Evolutionary conservation across 1,140 invertebrate genomes (phyloP).

Genomic region (Bombus superbus): DNA sequence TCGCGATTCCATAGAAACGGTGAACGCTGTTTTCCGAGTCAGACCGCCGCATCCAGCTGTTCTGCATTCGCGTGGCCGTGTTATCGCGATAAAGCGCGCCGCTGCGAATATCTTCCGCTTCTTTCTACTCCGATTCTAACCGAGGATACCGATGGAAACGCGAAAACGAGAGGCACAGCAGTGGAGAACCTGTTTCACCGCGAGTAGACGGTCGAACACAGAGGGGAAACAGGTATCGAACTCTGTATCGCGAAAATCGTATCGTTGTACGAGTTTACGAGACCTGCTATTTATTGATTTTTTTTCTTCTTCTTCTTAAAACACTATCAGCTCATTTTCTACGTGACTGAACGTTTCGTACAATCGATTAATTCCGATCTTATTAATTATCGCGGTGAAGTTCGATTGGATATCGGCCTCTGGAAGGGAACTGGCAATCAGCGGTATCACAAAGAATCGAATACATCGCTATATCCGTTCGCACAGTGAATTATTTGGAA

Average conservation of each 20-base stretch:
- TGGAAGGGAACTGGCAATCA: neutral
- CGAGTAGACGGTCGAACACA: neutral
- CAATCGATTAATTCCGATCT: neutral
- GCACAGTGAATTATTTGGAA: neutral
- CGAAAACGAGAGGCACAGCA: neutral
- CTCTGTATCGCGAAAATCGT: neutral
- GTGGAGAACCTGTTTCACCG: neutral
- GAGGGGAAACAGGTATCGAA: neutral
- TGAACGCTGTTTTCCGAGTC: neutral
- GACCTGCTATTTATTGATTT: too few relatives aligned
- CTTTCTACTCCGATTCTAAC: neutral
- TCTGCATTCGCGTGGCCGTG: neutral
- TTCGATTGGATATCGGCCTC: slow-evolving; percentile 25
- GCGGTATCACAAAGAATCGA: neutral
- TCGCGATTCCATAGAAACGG: neutral
- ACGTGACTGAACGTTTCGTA: neutral
- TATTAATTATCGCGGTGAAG: slow-evolving; percentile 13
- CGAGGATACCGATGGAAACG: neutral
- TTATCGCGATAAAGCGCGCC: neutral
- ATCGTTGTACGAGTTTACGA: too few relatives aligned
- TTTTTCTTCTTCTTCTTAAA: too few relatives aligned
- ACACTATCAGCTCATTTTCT: neutral
- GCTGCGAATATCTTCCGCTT: neutral
- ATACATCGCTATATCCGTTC: neutral
- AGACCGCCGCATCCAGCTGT: neutral